These are phyloP conservation scores for Dicrurus megarhynchus DNA, from an alignment of 2,113 vertebrate species.

Conservation along the genomic window DNA sequence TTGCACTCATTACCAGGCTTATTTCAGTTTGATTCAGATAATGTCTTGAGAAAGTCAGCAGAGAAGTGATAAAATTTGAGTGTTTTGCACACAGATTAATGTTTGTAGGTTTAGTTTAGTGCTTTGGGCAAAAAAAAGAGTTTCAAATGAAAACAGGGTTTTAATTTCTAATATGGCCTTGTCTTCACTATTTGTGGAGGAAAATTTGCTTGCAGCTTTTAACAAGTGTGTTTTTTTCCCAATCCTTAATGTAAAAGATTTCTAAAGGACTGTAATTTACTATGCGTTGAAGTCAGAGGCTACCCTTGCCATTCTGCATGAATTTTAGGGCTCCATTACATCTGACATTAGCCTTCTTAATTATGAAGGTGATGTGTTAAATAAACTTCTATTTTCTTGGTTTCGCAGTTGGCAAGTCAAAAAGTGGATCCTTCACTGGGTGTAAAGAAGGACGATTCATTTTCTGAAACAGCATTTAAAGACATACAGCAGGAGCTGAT, in stretches of 20 bases:
- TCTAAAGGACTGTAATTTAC: not conserved
- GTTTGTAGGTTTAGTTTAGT: not conserved
- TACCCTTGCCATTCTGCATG: not conserved
- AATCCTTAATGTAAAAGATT: not conserved
- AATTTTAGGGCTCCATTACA: not conserved
- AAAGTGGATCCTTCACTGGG: slow-evolving; percentile 18
- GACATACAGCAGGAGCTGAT: slow-evolving; percentile 15
- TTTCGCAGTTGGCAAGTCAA: slow-evolving; percentile 45
- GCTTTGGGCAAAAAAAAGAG: not conserved
- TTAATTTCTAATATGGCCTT: not conserved
- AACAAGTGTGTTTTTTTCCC: not conserved
- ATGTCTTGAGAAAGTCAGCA: not conserved
- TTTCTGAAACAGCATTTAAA: not conserved
- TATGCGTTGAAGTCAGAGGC: not conserved
- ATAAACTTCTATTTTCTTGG: not conserved
- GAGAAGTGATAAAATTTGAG: not conserved
- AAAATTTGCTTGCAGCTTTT: not conserved
- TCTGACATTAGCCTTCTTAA: not conserved
- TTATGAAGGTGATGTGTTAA: not conserved
- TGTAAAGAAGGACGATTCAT: not conserved
- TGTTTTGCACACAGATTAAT: not conserved
- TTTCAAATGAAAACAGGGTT: not conserved
- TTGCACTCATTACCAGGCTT: not conserved
- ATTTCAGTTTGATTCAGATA: not conserved
- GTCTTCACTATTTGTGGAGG: not conserved